phyloP scores from a whole-genome alignment of 1,140 invertebrate genomes.

The Apis dorsata region DNA sequence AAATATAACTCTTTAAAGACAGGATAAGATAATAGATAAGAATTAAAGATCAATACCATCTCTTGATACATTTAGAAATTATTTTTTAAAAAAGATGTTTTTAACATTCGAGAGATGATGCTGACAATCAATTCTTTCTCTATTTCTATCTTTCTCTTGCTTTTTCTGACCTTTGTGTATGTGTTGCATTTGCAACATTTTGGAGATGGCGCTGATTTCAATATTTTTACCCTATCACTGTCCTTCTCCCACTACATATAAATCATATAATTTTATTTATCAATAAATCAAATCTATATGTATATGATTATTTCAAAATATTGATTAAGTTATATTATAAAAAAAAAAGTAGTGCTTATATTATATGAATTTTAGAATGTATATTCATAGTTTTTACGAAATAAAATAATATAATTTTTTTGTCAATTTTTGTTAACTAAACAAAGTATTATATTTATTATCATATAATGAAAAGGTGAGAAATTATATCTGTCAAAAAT shows the following conservation, averaged over 20 bases:
- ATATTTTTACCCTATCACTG: no score
- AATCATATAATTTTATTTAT: not conserved
- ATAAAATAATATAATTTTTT: not conserved
- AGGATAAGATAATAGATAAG: no score
- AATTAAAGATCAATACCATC: no score
- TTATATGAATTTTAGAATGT: not conserved
- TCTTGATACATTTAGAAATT: no score
- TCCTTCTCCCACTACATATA: not conserved
- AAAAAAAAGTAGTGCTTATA: not conserved
- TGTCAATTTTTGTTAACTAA: not conserved
- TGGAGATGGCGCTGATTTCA: no score
- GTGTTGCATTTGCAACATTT: no score
- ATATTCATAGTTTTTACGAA: not conserved
- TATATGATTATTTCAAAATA: not conserved
- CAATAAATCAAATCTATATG: not conserved
- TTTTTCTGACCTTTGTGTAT: no score
- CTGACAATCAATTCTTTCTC: no score
- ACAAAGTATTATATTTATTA: not conserved
- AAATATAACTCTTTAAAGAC: no score
- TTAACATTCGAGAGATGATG: no score
- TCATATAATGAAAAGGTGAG: slow-evolving; percentile 17
- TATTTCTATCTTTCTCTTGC: no score
- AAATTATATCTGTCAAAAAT: not conserved
- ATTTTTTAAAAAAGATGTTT: no score
- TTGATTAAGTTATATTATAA: not conserved